Evolutionary conservation across 2,113 vertebrate genomes (phyloP), one percentile per base, ranked within the genome.

Genomic region (Clarias gariepinus): DNA sequence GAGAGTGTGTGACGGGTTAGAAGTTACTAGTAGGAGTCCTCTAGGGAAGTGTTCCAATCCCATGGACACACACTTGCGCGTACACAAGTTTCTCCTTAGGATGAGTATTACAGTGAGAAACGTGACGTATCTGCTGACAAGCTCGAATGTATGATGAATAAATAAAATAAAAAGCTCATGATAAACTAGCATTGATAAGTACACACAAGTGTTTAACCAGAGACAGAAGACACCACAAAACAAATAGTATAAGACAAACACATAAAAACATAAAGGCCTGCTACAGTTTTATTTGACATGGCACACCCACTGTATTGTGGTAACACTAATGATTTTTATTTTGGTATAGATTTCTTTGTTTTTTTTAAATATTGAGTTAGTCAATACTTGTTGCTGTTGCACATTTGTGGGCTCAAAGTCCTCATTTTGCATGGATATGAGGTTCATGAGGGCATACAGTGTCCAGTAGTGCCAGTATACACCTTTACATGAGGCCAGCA

Each of bases 41-140:
- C 64, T 58, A 79, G 85, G 82, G 80, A 69, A 82, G 60, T 69
- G 74, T 87, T 87, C 71, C 66, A 66, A 81, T 82, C 61, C 83
- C 86, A 63, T 2, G 30, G 5, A 61, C 61, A 71, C 10, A 41
- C 53, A 61, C 53, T 36, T n/a, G 21, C 1, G 19, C 61, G 15
- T 11, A 74, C 55, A 41, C 16, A 33, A 18, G 13, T 28, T 64
- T n/a, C 61, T 18, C 52, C 6, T 78, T 3, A 16, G 23, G 25
- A 55, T 28, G 8, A 25, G 33, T 11, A 18, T 79, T 23, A n/a
- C 16, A 15, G 52, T 15, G 18, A 53, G 47, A 76, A 52, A 76
- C 4, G 16, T 0, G 4, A 57, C 52, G 2, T 58, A 18, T 30
- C 19, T 58, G 53, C 53, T 58, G 12, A 58, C 28, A 30, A 33